Conservation (phyloP, 1,140 invertebrate genomes). For the Acromyrmex heyeri region DNA sequence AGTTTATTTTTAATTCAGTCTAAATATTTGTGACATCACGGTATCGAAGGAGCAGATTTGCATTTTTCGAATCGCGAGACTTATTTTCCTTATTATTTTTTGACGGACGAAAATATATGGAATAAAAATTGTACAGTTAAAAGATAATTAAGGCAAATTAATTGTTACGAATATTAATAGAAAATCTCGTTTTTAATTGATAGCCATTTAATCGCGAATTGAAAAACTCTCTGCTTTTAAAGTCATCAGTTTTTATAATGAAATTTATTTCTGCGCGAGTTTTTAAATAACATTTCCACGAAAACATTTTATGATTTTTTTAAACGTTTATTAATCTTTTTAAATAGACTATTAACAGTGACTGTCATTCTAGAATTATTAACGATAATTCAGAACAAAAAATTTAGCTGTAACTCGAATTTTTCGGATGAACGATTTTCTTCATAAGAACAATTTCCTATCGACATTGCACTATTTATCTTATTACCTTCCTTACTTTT, state of each 20-base stretch:
- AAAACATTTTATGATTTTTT: conserved; percentile 20
- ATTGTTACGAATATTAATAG: conserved; percentile 12
- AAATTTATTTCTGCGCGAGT: background rate
- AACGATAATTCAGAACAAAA: background rate
- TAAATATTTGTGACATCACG: background rate
- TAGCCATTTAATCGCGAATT: conserved; percentile 18
- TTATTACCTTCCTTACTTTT: background rate
- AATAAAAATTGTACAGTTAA: conserved; percentile 5
- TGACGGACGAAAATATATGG: background rate
- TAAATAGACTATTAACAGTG: background rate
- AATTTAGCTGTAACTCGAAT: background rate
- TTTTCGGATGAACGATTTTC: background rate
- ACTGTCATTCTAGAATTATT: background rate
- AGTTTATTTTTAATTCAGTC: background rate
- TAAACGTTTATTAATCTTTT: background rate
- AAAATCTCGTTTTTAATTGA: background rate
- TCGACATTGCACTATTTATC: background rate
- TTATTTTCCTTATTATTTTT: background rate
- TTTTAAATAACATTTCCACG: conserved; percentile 13
- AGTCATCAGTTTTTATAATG: background rate
- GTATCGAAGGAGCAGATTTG: background rate
- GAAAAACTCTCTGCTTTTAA: background rate
- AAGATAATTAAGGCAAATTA: background rate
- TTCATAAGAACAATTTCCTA: background rate
- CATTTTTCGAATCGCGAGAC: background rate